Percentiles rank a stretch among this genome's conserved stretches.
Conservation (phyloP, 2,113 vertebrate species). For the Blennius ocellaris region DNA sequence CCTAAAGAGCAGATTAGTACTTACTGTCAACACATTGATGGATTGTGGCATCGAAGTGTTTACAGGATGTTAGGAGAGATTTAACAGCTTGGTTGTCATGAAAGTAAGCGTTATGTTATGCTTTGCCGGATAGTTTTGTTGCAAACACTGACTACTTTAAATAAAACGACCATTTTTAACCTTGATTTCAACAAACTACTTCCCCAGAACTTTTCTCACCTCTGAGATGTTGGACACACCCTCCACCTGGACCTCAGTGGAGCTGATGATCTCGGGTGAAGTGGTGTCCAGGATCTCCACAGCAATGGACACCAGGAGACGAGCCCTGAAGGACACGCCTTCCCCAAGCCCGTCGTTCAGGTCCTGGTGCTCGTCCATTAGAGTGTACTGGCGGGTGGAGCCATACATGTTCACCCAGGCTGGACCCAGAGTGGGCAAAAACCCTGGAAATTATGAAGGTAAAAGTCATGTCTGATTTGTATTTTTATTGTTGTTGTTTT, state of each 20-base stretch:
- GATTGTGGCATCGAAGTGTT: not conserved
- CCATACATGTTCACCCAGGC: constrained; percentile 99
- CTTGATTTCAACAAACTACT: no score
- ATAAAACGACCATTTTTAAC: no score
- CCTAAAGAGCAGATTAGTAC: constrained; percentile 39
- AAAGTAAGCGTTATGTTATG: no score
- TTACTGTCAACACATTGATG: not conserved
- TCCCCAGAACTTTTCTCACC: constrained; percentile 53
- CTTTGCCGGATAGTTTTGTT: no score
- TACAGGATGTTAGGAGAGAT: constrained; percentile 13
- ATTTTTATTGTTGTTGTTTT: no score
- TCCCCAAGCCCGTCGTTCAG: constrained; percentile 96
- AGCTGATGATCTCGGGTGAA: constrained; percentile 90
- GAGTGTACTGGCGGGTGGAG: constrained; percentile 94
- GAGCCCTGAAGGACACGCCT: constrained; percentile 95
- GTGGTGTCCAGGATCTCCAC: constrained; percentile 96
- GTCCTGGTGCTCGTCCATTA: constrained; percentile 98
- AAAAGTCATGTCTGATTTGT: no score
- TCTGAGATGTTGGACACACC: constrained; percentile 86
- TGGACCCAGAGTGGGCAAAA: constrained; percentile 93
- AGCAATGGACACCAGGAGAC: constrained; percentile 89
- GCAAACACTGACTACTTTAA: no score
- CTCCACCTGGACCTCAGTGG: constrained; percentile 93
- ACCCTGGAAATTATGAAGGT: constrained; percentile 80
- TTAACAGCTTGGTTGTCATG: not conserved